Evolutionary conservation across 2,113 vertebrate genomes (phyloP), one percentile per base, ranked within the genome.

Genomic region (Zootoca vivipara): DNA sequence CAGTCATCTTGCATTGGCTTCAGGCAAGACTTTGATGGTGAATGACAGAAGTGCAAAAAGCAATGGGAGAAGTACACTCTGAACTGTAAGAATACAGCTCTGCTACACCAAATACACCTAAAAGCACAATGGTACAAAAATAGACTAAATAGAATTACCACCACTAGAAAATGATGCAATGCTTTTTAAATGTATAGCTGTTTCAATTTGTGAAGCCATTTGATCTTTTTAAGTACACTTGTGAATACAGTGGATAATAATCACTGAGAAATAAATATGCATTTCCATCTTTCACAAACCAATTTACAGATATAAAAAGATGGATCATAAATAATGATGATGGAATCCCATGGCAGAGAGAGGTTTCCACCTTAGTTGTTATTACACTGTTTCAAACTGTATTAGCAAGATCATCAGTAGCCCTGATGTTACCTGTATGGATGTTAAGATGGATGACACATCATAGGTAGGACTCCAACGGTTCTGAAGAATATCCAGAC

Each of bases 401-500:
- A 56, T 67, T 13, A 62, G 78, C 52, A 74, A 87, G 38, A 2
- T 62, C 22, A 42, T 8, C 22, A 58, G 5, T 38, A 64, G 64
- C 28, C 10, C 15, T 40, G 10, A 64, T 72, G 89, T 97, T 97
- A 99, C 99, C 98, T 99, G 98, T 98, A 99, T 99, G 94, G 99
- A 99, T 94, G 99, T 99, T 98, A 99, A 96, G 97, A 99, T 99
- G 95, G 98, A 99, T 90, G 99, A 99, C 73, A 99, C 99, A 96
- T 99, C 99, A 10, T 99, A 99, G 87, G 99, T 99, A 90, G 99
- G 99, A 97, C 99, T 99, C 99, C 99, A 99, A 46, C 99, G 99
- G 93, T 99, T 99, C 95, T 99, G 99, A 97, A 99, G 98, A 95
- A 99, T 99, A 96, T 99, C 99, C 98, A 99, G 97, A 97, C 98